phyloP scores from a whole-genome alignment of 2,888 invertebrate species.

The Agrotis puta region DNA sequence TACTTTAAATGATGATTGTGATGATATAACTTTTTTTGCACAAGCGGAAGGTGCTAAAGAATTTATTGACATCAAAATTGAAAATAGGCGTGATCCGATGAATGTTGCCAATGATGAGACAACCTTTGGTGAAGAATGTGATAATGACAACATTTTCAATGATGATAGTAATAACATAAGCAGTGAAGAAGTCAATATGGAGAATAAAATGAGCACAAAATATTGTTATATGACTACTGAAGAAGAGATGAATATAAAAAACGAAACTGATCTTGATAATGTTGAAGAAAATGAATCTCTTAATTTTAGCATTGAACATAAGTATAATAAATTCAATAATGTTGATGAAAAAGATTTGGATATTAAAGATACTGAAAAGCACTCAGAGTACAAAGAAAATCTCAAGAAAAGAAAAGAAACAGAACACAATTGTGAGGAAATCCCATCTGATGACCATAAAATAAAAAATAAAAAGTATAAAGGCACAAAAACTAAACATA shows the following conservation, averaged over 20 bases:
- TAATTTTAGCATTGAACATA: neutral
- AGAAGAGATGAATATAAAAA: neutral
- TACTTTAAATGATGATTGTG: conserved; percentile 61
- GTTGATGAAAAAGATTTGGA: neutral
- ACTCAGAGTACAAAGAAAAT: neutral
- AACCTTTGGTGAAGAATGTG: conserved; percentile 8
- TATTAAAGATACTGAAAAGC: neutral
- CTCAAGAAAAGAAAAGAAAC: neutral
- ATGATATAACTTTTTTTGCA: conserved; percentile 44
- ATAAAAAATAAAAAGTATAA: too few relatives aligned
- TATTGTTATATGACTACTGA: neutral
- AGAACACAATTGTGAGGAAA: neutral
- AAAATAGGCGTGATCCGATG: neutral
- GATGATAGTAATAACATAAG: neutral
- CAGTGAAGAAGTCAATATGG: neutral
- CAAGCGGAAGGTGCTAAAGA: conserved; percentile 21
- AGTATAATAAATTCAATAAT: neutral
- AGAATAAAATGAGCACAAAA: neutral
- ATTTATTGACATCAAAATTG: conserved; percentile 13
- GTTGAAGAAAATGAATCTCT: neutral
- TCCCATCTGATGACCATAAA: neutral
- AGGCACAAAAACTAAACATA: neutral
- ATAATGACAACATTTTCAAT: neutral
- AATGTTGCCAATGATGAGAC: neutral
- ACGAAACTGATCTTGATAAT: neutral